Evolutionary conservation across 1,140 invertebrate genomes (phyloP).

Genomic region (Penaeus chinensis): DNA sequence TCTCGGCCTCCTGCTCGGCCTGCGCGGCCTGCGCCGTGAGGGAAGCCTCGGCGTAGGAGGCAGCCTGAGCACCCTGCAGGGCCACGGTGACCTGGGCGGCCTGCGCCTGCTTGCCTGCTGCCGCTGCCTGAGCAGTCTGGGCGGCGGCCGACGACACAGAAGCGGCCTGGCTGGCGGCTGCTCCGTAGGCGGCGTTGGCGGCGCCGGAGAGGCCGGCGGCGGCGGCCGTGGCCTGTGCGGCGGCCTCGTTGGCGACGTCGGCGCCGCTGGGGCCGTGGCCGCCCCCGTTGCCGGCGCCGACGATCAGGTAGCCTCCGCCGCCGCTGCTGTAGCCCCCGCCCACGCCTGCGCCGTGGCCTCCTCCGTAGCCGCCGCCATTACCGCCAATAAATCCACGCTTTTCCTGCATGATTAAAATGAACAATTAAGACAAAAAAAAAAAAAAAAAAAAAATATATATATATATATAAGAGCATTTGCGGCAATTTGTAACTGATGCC

Average conservation of each 20-base stretch:
- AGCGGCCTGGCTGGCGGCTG: conserved; percentile 26
- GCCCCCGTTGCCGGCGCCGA: conserved; percentile 28
- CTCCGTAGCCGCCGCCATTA: conserved; percentile 2
- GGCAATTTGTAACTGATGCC: too few relatives aligned
- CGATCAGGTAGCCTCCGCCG: conserved; percentile 39
- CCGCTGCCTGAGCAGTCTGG: conserved; percentile 20
- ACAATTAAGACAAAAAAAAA: neutral
- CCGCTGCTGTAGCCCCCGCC: conserved; percentile 32
- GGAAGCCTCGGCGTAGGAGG: conserved; percentile 5
- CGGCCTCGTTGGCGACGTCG: conserved; percentile 32
- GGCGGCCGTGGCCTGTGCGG: conserved; percentile 7
- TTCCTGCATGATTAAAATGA: conserved; percentile 1
- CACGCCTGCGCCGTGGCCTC: conserved; percentile 1
- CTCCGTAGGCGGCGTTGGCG: conserved; percentile 34
- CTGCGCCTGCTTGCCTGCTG: conserved; percentile 26
- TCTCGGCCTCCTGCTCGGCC: conserved; percentile 23
- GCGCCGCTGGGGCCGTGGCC: conserved; percentile 9
- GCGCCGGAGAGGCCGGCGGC: conserved; percentile 20
- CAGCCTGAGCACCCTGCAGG: conserved; percentile 20
- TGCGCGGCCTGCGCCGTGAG: conserved; percentile 3
- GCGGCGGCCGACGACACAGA: conserved; percentile 21
- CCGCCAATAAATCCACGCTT: conserved; percentile 30
- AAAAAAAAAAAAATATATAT: too few relatives aligned
- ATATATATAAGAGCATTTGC: too few relatives aligned
- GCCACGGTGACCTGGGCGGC: conserved; percentile 25